Percentiles rank a stretch among this genome's conserved stretches.
These are phyloP conservation scores for Embidobia sp. DNA, from an alignment of 2,888 invertebrate genomes.

Conservation along the genomic window DNA sequence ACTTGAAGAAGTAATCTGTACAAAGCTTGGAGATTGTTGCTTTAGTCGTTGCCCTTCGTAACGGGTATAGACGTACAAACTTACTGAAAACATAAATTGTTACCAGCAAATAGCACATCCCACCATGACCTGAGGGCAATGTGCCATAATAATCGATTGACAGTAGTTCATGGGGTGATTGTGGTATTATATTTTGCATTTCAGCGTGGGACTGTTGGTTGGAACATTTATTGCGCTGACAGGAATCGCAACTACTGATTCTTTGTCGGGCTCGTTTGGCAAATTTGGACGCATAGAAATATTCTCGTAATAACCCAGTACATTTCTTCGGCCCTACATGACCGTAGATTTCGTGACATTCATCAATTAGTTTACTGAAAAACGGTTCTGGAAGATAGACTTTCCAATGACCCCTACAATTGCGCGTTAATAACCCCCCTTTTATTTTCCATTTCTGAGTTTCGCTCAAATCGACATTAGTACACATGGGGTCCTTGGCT, in stretches of 20 bases:
- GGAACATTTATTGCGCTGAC: slow-evolving; percentile 45
- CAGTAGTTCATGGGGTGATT: slow-evolving; percentile 24
- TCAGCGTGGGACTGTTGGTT: slow-evolving; percentile 1
- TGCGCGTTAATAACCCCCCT: too few relatives aligned
- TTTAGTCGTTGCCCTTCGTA: too few relatives aligned
- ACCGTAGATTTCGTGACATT: slow-evolving; percentile 31
- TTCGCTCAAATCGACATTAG: too few relatives aligned
- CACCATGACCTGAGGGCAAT: slow-evolving; percentile 15
- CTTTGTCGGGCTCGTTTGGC: not conserved
- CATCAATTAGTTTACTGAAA: not conserved
- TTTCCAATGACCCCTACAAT: too few relatives aligned
- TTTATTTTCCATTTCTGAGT: too few relatives aligned
- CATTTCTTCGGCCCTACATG: slow-evolving; percentile 43
- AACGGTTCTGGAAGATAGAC: too few relatives aligned
- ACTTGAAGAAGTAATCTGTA: not conserved
- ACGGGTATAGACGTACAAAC: slow-evolving; percentile 16
- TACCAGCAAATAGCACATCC: slow-evolving; percentile 42
- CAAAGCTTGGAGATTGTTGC: too few relatives aligned
- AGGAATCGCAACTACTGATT: slow-evolving; percentile 27
- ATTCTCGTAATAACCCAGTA: slow-evolving; percentile 13
- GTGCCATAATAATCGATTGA: slow-evolving; percentile 31
- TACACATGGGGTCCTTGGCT: too few relatives aligned
- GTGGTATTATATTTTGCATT: slow-evolving; percentile 19
- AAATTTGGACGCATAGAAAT: slow-evolving; percentile 20
- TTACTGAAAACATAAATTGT: slow-evolving; percentile 64